Conservation (phyloP, 2,888 invertebrate genomes). For the Ophonus ardosiacus region DNA sequence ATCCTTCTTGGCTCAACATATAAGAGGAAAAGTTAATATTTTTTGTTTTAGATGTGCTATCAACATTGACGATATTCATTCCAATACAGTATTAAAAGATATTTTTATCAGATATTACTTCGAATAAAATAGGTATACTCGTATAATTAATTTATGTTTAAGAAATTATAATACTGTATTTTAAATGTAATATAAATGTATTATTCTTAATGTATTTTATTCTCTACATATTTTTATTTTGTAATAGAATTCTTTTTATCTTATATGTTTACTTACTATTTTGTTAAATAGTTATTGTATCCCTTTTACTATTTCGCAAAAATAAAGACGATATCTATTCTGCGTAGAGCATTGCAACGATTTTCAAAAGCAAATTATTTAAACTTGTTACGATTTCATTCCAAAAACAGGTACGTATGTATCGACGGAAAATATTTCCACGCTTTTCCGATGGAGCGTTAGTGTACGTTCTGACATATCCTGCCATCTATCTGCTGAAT, state of each 20-base stretch:
- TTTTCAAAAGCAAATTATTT: constrained; percentile 38
- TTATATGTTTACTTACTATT: constrained; percentile 15
- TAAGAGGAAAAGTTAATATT: constrained; percentile 7
- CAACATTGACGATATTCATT: constrained; percentile 56
- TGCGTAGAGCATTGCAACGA: constrained; percentile 39
- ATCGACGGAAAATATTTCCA: constrained; percentile 29
- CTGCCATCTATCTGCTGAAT: constrained; percentile 48
- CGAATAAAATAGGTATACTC: constrained; percentile 55
- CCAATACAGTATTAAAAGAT: constrained; percentile 63
- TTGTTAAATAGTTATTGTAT: constrained; percentile 23
- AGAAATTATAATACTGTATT: constrained; percentile 51
- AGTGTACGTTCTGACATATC: background rate
- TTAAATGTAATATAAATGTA: constrained; percentile 59
- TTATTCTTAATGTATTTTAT: constrained; percentile 56
- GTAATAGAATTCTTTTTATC: constrained; percentile 29
- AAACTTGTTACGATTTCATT: background rate
- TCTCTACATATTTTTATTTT: constrained; percentile 25
- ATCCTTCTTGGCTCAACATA: too few relatives aligned
- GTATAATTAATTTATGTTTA: constrained; percentile 51
- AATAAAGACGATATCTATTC: constrained; percentile 40
- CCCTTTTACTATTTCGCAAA: constrained; percentile 39
- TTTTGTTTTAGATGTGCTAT: constrained; percentile 45
- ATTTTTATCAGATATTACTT: constrained; percentile 60
- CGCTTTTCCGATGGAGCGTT: constrained; percentile 33
- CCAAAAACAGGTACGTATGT: constrained; percentile 21